Evolutionary conservation across 2,113 vertebrate species (phyloP).

Genomic region (Rhinogobius similis): DNA sequence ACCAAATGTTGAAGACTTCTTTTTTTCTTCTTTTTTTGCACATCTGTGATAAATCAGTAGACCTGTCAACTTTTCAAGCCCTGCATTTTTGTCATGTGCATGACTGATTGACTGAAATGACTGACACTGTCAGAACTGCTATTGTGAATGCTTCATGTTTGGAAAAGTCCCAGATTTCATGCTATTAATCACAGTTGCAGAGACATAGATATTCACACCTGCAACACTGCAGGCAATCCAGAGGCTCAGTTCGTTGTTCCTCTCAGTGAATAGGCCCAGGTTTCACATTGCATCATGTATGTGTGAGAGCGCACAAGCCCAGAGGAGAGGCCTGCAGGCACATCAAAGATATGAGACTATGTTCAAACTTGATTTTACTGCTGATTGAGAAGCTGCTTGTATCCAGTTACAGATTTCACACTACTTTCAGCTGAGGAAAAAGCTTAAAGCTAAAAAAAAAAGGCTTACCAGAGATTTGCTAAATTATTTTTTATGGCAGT

Average conservation of each 20-base stretch:
- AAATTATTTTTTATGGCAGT: neutral
- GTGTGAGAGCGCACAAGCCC: slow-evolving; percentile 48
- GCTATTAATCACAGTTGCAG: slow-evolving; percentile 76
- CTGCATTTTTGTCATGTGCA: slow-evolving; percentile 46
- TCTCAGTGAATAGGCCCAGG: slow-evolving; percentile 66
- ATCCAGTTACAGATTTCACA: slow-evolving; percentile 3
- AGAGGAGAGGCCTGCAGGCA: slow-evolving; percentile 63
- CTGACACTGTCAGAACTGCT: slow-evolving; percentile 55
- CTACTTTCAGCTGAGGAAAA: slow-evolving; percentile 8
- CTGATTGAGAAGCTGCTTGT: slow-evolving; percentile 31
- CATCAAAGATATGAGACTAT: slow-evolving; percentile 54
- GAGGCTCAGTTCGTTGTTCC: slow-evolving; percentile 66
- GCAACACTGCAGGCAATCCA: slow-evolving; percentile 77
- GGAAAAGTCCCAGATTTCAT: slow-evolving; percentile 63
- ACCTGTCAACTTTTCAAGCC: slow-evolving; percentile 42
- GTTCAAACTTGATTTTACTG: slow-evolving; percentile 63
- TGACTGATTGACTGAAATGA: slow-evolving; percentile 61
- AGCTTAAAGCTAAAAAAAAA: neutral
- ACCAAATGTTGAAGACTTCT: slow-evolving; percentile 65
- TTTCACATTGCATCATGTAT: slow-evolving; percentile 78
- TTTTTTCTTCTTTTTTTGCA: slow-evolving; percentile 42
- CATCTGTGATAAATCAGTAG: slow-evolving; percentile 69
- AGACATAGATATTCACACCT: slow-evolving; percentile 81
- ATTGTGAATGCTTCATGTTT: slow-evolving; percentile 60
- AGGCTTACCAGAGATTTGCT: neutral